Evolutionary conservation across 2,113 vertebrate genomes (phyloP).

Genomic region (Tenebrosternarchus preto): DNA sequence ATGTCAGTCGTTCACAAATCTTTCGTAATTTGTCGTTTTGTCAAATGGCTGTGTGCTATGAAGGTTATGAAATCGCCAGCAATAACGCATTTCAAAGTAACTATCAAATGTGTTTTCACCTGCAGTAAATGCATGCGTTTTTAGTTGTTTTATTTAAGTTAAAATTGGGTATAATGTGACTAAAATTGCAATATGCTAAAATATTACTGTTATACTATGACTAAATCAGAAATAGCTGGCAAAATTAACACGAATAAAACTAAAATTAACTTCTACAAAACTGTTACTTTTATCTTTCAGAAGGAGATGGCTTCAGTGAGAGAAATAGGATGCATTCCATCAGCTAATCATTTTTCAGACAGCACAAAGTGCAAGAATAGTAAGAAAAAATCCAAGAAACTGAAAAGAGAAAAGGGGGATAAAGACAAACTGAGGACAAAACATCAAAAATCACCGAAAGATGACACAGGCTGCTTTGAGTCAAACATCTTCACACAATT

Average conservation of each 20-base stretch:
- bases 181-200: too few relatives aligned
- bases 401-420: conserved; percentile 37
- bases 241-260: neutral
- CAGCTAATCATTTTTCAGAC: conserved; percentile 2
- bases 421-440: conserved; percentile 30
- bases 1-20: too few relatives aligned
- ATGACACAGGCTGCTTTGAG: neutral
- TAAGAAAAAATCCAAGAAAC: conserved; percentile 60
- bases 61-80: too few relatives aligned
- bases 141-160: too few relatives aligned
- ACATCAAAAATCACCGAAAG: neutral
- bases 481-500: neutral
- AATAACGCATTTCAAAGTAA: too few relatives aligned
- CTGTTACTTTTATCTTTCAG: conserved; percentile 16
- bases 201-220: too few relatives aligned
- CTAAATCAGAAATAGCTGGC: neutral
- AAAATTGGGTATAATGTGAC: too few relatives aligned
- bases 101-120: too few relatives aligned
- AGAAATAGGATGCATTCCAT: conserved; percentile 1
- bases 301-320: conserved; percentile 59
- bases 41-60: too few relatives aligned
- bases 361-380: conserved; percentile 43
- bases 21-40: too few relatives aligned
- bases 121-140: too few relatives aligned
- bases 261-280: too few relatives aligned